Conservation (phyloP, 2,888 invertebrate genomes). For the Lacanobia wlatinum region DNA sequence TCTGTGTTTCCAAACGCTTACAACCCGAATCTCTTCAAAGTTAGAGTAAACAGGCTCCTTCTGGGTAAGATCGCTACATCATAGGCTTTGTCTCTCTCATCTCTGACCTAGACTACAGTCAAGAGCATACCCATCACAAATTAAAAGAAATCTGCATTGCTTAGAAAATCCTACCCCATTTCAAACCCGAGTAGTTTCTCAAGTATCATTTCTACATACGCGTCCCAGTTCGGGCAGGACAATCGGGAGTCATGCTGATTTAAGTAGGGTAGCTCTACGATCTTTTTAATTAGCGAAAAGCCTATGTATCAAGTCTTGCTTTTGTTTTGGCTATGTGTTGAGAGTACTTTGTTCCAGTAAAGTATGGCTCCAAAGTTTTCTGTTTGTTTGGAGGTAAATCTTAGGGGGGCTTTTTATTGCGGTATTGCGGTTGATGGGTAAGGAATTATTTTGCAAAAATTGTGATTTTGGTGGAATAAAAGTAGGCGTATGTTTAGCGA, state of each 20-base stretch:
- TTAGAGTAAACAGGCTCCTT: too few species aligned
- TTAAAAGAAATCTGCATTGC: too few species aligned
- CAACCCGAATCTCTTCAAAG: too few species aligned
- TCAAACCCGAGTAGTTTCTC: not conserved
- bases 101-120: too few species aligned
- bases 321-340: slow-evolving; percentile 65
- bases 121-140: too few species aligned
- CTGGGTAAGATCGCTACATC: too few species aligned
- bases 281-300: slow-evolving; percentile 84
- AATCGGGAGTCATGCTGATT: slow-evolving; percentile 61
- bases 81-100: too few species aligned
- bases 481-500: too few species aligned
- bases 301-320: slow-evolving; percentile 72
- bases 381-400: slow-evolving; percentile 19
- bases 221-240: slow-evolving; percentile 45
- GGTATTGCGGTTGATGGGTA: not conserved
- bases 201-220: slow-evolving; percentile 38
- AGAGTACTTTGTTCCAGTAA: slow-evolving; percentile 37
- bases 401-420: slow-evolving; percentile 10
- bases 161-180: not conserved
- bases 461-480: too few species aligned
- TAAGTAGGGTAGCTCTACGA: slow-evolving; percentile 66
- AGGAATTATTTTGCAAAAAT: not conserved
- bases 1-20: too few species aligned
- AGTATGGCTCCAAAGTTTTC: slow-evolving; percentile 40